phyloP scores from a whole-genome alignment of 2,888 invertebrate species.

The Andrena flavipes region DNA sequence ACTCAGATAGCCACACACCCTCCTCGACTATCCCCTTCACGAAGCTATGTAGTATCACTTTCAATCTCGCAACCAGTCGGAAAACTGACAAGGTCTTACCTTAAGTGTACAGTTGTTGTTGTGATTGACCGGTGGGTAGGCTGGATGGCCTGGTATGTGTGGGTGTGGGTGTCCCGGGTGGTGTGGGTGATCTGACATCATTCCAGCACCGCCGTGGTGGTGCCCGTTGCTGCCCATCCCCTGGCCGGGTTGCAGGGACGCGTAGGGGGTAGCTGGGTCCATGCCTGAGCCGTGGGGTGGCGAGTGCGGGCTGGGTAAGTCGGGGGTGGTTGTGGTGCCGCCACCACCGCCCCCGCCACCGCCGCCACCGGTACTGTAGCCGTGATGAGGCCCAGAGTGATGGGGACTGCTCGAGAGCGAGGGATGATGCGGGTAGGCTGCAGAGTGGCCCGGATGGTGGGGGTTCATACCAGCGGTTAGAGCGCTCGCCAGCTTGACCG shows the following conservation, averaged over 20 bases:
- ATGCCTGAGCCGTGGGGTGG: conserved; percentile 80
- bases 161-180: conserved; percentile 86
- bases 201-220: conserved; percentile 81
- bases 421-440: conserved; percentile 86
- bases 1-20: too few species aligned
- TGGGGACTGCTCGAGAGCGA: conserved; percentile 85
- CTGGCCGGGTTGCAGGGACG: conserved; percentile 76
- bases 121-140: conserved; percentile 83
- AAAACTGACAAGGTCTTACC: conserved; percentile 70
- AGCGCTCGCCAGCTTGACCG: conserved; percentile 95
- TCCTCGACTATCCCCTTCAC: neutral
- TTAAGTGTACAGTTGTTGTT: conserved; percentile 86
- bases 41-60: neutral
- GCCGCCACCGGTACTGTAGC: conserved; percentile 81
- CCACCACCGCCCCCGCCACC: conserved; percentile 79
- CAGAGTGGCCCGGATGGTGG: conserved; percentile 88
- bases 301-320: conserved; percentile 84
- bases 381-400: conserved; percentile 83
- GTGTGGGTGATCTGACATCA: conserved; percentile 84
- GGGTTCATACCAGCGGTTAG: conserved; percentile 95
- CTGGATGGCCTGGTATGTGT: conserved; percentile 86
- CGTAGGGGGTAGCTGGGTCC: conserved; percentile 76
- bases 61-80: neutral
- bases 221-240: conserved; percentile 83
- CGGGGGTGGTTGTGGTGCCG: conserved; percentile 82